Base-by-base conservation (phyloP, 2,113 vertebrate genomes). In the Oryzias woworae region DNA sequence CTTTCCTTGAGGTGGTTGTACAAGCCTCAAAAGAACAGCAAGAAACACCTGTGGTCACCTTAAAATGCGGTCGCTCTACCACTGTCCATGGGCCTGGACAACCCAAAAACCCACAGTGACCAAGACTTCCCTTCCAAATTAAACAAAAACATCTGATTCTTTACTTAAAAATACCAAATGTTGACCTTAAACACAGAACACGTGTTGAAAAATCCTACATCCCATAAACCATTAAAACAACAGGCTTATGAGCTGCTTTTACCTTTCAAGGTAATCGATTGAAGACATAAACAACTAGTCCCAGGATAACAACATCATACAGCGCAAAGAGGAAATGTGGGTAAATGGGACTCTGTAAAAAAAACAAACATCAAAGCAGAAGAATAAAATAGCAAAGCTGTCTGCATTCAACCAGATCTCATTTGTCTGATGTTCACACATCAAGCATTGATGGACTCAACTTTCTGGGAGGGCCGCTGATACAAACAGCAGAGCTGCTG, bases 391-490 rank as follows among this genome's bases (percentile, higher is more conserved):
- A 48, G 46, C 17, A 20, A 46, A 41, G 51, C 18, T 48, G 53
- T 58, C 62, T 63, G 55, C 15, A 2, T 13, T 31, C 24, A 16
- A 16, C n/a, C n/a, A 58, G 20, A 65, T 28, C 53, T 56, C 42
- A 14, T 69, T 57, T 24, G 45, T 68, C 65, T 72, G 16, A 55
- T 77, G 57, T 72, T 66, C 22, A 55, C 20, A 53, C 57, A 63
- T 81, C 50, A 77, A 58, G 45, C 51, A 74, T 70, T 67, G 64
- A 80, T 75, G 61, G 28, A 36, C 12, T 20, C 10, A 80, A 75
- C 69, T 71, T 69, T 70, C 20, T 22, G 43, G 57, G 45, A 14
- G 17, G 50, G 15, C 36, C 3, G 2, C 50, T 14, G 24, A 48
- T 3, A 22, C 57, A 45, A 73, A 53, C 52, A 43, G 53, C 41